These are phyloP conservation scores for Adelosebastes latens DNA, from an alignment of 2,797 vertebrate species.

Conservation along the genomic window DNA sequence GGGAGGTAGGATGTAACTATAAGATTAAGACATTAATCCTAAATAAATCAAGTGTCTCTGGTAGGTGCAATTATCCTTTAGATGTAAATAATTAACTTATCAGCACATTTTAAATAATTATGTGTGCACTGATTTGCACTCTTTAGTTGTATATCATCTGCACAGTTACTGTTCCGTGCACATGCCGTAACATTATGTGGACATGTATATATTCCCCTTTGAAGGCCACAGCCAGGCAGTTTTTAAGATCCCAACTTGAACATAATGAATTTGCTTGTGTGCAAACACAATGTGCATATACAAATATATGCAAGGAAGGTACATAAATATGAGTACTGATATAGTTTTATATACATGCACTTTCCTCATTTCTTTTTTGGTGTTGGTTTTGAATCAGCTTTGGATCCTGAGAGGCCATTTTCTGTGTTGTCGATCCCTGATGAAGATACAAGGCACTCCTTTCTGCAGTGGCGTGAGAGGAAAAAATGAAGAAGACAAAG, in stretches of 20 bases:
- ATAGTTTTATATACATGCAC: slow-evolving; percentile 61
- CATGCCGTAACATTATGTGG: not conserved
- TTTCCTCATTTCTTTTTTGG: slow-evolving; percentile 89
- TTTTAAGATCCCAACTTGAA: slow-evolving; percentile 41
- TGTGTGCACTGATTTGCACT: slow-evolving; percentile 1
- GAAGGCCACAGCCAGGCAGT: slow-evolving; percentile 57
- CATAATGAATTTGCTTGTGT: slow-evolving; percentile 52
- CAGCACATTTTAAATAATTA: slow-evolving; percentile 7
- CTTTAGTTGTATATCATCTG: slow-evolving; percentile 38
- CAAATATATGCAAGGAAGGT: slow-evolving; percentile 69
- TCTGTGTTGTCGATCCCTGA: slow-evolving; percentile 98
- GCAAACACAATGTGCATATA: slow-evolving; percentile 65
- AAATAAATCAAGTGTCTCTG: slow-evolving; percentile 6
- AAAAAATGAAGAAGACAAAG: slow-evolving; percentile 8
- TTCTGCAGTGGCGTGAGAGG: slow-evolving; percentile 78
- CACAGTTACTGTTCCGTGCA: slow-evolving; percentile 13
- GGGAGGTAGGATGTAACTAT: not conserved
- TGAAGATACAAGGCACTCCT: slow-evolving; percentile 96
- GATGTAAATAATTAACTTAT: not conserved
- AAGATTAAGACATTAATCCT: not conserved
- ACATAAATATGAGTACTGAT: slow-evolving; percentile 54
- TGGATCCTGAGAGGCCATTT: slow-evolving; percentile 93
- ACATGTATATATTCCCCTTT: slow-evolving; percentile 15
- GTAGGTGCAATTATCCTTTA: not conserved
- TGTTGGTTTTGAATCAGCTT: slow-evolving; percentile 89